Percentiles rank a stretch among this genome's conserved stretches.
Conservation (phyloP, 2,113 vertebrate species). For the Corvus moneduloides region DNA sequence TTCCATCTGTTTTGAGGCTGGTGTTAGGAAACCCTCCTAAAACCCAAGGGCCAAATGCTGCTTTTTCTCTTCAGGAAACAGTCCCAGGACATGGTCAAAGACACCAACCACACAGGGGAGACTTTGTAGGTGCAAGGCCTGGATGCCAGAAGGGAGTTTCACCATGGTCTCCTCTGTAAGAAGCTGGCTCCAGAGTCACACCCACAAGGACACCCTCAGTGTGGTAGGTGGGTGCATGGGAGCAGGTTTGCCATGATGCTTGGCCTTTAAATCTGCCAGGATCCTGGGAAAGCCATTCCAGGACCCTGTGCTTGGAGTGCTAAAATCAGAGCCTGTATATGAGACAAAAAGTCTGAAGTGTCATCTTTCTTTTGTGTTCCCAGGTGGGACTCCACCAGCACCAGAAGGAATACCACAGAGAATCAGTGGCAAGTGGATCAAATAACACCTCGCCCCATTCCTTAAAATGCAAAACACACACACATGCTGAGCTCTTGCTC, state of each 20-base stretch:
- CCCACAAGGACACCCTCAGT: rapidly evolving
- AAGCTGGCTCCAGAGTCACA: background rate
- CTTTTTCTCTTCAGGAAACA: background rate
- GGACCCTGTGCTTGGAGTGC: background rate
- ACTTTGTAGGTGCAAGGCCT: background rate
- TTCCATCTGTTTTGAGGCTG: background rate
- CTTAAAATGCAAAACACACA: background rate
- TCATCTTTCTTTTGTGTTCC: background rate
- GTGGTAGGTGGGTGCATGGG: background rate
- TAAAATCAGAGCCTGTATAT: background rate
- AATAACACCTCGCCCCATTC: background rate
- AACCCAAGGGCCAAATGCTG: background rate
- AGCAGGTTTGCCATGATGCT: background rate
- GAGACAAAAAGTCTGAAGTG: background rate
- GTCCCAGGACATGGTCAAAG: background rate
- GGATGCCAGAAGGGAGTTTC: background rate
- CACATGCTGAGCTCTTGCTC: background rate
- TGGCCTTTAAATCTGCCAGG: background rate
- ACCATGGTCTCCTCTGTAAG: background rate
- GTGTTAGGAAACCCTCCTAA: background rate
- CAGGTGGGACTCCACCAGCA: background rate
- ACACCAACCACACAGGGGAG: background rate
- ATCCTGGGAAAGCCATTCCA: background rate
- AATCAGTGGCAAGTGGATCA: background rate
- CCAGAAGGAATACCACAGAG: background rate